Evolutionary conservation across 1,140 invertebrate species (phyloP).

Genomic region (Drosophila neocordata): DNA sequence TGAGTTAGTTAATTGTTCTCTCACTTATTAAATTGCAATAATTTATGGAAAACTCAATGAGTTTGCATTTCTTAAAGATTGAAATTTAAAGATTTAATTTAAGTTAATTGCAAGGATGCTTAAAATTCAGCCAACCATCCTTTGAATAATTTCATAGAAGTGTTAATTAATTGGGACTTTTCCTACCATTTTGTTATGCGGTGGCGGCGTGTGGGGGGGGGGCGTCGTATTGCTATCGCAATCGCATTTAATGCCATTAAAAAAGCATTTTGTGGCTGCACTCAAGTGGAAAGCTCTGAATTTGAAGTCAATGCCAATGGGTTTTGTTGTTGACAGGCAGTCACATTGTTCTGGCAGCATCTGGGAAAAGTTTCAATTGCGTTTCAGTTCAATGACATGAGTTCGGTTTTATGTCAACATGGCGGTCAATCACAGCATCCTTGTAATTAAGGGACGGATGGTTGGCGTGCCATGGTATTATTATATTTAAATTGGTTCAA

Average conservation of each 20-base stretch:
- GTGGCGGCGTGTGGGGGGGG: no score
- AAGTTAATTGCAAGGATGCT: background rate
- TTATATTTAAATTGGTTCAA: background rate
- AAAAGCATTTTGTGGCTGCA: slow-evolving; percentile 8
- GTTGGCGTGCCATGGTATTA: background rate
- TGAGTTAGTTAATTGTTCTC: no score
- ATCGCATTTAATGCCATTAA: slow-evolving; percentile 5
- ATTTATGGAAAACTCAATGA: no score
- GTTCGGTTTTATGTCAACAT: background rate
- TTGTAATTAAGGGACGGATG: background rate
- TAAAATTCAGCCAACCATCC: background rate
- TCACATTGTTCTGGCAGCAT: background rate
- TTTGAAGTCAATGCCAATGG: slow-evolving; percentile 3
- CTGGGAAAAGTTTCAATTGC: background rate
- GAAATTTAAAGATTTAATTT: background rate
- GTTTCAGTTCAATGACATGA: slow-evolving; percentile 1
- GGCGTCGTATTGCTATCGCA: background rate
- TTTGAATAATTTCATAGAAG: background rate
- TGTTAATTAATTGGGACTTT: slow-evolving; percentile 1
- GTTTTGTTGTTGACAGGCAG: slow-evolving; percentile 1
- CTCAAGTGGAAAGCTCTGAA: slow-evolving; percentile 2
- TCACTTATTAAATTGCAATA: no score
- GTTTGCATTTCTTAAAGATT: background rate
- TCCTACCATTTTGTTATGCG: background rate
- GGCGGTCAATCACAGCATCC: background rate